Conservation (phyloP, 2,888 invertebrate species). For the Allygus modestus region DNA sequence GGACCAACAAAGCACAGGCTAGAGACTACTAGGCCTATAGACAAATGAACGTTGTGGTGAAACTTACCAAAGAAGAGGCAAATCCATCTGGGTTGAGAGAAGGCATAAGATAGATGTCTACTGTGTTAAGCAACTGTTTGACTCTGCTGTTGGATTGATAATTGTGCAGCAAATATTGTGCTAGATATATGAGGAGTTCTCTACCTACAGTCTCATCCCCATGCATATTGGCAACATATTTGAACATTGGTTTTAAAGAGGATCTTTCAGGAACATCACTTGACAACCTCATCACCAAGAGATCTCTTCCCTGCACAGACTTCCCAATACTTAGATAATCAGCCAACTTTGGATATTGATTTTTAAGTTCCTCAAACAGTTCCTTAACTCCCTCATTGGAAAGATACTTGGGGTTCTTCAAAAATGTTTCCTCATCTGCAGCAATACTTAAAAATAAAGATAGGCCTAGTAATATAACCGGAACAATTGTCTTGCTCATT, state of each 20-base stretch:
- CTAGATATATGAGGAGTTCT: slow-evolving; percentile 89
- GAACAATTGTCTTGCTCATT: not conserved
- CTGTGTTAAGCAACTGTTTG: slow-evolving; percentile 87
- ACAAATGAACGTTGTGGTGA: too few species aligned
- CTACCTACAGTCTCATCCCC: slow-evolving; percentile 95
- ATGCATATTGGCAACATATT: slow-evolving; percentile 98
- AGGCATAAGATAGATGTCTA: slow-evolving; percentile 88
- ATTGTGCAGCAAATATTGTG: slow-evolving; percentile 88
- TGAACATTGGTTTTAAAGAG: slow-evolving; percentile 90
- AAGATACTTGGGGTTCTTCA: slow-evolving; percentile 76
- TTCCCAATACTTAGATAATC: slow-evolving; percentile 88
- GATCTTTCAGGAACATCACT: slow-evolving; percentile 80
- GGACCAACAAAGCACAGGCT: too few species aligned
- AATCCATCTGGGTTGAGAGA: slow-evolving; percentile 99
- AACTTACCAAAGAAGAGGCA: slow-evolving; percentile 85
- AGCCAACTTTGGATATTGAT: slow-evolving; percentile 83
- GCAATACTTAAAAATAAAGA: not conserved
- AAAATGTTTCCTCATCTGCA: slow-evolving; percentile 52
- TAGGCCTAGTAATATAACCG: not conserved
- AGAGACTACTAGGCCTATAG: too few species aligned
- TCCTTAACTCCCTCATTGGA: slow-evolving; percentile 84
- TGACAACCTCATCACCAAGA: slow-evolving; percentile 89
- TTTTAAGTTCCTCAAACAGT: slow-evolving; percentile 80
- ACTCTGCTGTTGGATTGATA: slow-evolving; percentile 84
- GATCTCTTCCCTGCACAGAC: slow-evolving; percentile 87